Conservation (phyloP, 2,113 vertebrate species). For the Dermatemys mawii region DNA sequence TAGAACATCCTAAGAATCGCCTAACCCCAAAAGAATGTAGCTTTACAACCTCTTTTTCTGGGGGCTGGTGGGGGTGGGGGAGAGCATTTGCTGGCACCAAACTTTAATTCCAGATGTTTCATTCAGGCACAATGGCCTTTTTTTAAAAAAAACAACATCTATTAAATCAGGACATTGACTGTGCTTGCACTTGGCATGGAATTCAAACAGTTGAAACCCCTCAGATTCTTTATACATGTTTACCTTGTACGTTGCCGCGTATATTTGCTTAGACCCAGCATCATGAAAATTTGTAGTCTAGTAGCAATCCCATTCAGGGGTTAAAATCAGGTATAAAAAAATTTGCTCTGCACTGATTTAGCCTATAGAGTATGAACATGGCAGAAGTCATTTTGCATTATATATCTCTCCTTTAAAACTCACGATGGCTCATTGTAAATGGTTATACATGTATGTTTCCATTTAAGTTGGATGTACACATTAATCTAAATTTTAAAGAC, state of each 20-base stretch:
- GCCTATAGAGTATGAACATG: not conserved
- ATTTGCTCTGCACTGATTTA: not conserved
- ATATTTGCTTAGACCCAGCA: slow-evolving; percentile 48
- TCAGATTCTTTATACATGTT: slow-evolving; percentile 52
- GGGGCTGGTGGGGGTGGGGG: not conserved
- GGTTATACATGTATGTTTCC: not conserved
- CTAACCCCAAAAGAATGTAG: slow-evolving; percentile 58
- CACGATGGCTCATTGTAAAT: not conserved
- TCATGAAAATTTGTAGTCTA: not conserved
- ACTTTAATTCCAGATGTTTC: slow-evolving; percentile 74
- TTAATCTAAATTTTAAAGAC: slow-evolving; percentile 12
- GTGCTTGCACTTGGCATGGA: slow-evolving; percentile 38
- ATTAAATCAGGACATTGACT: slow-evolving; percentile 46
- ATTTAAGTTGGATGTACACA: slow-evolving; percentile 2
- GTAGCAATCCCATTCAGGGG: slow-evolving; percentile 29
- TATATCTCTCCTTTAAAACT: not conserved
- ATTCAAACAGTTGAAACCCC: slow-evolving; percentile 43
- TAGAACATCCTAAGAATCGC: slow-evolving; percentile 61
- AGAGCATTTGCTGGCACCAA: slow-evolving; percentile 67
- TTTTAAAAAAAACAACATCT: too few relatives aligned
- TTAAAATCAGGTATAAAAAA: slow-evolving; percentile 31
- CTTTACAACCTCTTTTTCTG: slow-evolving; percentile 56
- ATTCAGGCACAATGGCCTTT: slow-evolving; percentile 46
- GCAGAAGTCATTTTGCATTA: slow-evolving; percentile 25
- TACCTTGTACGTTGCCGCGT: slow-evolving; percentile 35